Base-by-base conservation (phyloP, 2,113 vertebrate genomes). In the Perca schrenkii region DNA sequence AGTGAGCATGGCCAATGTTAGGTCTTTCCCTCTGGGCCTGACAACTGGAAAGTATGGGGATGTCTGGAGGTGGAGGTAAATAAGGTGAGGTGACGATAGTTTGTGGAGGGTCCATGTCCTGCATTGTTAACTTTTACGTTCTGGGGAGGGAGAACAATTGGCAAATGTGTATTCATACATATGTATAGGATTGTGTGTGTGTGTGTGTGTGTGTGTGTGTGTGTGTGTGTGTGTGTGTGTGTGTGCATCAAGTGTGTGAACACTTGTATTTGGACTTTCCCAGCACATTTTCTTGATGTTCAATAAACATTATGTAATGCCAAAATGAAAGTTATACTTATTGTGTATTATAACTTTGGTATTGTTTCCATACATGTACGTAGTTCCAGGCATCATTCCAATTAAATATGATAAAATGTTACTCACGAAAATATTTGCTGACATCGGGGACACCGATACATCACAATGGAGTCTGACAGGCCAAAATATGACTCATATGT, bases 101-200 rank as follows among this genome's bases (percentile, higher is more conserved):
- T 64, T 10, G n/a, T 36, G 52, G 72, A 77, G 19, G 21, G 19
- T 54, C 54, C 36, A 16, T 43, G 58, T 83, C 52, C 46, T 22
- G 15, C 64, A 10, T 40, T 67, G 58, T 77, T 81, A 62, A 80
- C 60, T 86, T 80, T 83, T 61, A 85, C n/a, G 25, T 66, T 61
- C 17, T 56, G 50, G n/a, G 12, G 22, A 40, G 52, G 34, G 43
- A 69, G 49, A 65, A 8, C 2, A 3, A 25, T 58, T 62, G 62
- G 61, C 53, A 21, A n/a, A 25, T 40, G 74, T 21, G 19, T 67
- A n/a, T 46, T 50, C 57, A 46, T 54, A 67, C 6, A 15, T 16
- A 8, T 67, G 68, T 58, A 50, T 19, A 15, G 17, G 52, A 31
- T 4, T 40, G 17, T 40, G 60, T n/a, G 61, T 22, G 21, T 15